Percentiles rank a stretch among this genome's conserved stretches.
These are phyloP conservation scores for Littorina saxatilis DNA, from an alignment of 1,140 invertebrate genomes.

Conservation along the genomic window DNA sequence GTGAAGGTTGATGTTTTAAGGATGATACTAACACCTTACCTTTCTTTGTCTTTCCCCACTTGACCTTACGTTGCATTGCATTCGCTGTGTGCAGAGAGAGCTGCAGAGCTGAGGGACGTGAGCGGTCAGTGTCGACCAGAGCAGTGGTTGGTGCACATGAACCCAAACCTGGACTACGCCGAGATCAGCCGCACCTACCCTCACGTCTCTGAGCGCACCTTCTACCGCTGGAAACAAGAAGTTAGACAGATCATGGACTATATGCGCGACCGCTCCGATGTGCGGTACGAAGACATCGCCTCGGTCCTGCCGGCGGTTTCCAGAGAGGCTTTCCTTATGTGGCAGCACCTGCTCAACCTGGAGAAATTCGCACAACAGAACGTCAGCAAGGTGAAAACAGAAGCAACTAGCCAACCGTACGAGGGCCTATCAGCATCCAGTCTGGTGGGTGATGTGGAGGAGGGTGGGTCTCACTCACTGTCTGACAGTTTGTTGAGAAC, in stretches of 20 bases:
- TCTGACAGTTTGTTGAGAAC: background rate
- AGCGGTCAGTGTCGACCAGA: slow-evolving; percentile 32
- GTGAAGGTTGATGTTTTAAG: no score
- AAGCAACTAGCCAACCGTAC: no score
- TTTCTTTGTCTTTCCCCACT: no score
- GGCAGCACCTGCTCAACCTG: slow-evolving; percentile 23
- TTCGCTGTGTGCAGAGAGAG: no score
- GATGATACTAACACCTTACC: no score
- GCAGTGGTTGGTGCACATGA: slow-evolving; percentile 44
- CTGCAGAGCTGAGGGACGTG: background rate
- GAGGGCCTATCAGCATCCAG: no score
- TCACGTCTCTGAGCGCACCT: slow-evolving; percentile 39
- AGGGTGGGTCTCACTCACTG: background rate
- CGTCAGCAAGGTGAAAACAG: background rate
- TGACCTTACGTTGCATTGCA: no score
- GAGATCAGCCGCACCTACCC: slow-evolving; percentile 44
- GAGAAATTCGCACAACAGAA: background rate
- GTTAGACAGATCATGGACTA: slow-evolving; percentile 48
- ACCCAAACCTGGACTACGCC: slow-evolving; percentile 49
- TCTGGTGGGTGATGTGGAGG: background rate
- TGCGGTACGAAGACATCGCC: slow-evolving; percentile 39
- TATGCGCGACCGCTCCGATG: slow-evolving; percentile 38
- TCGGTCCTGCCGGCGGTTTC: slow-evolving; percentile 34
- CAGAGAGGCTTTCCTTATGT: slow-evolving; percentile 34
- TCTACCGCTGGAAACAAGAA: slow-evolving; percentile 50